A percentile compares a stretch with the other conserved stretches of the same genome.
phyloP scores from a whole-genome alignment of 1,140 invertebrate species.

The Caenorhabditis remanei region DNA sequence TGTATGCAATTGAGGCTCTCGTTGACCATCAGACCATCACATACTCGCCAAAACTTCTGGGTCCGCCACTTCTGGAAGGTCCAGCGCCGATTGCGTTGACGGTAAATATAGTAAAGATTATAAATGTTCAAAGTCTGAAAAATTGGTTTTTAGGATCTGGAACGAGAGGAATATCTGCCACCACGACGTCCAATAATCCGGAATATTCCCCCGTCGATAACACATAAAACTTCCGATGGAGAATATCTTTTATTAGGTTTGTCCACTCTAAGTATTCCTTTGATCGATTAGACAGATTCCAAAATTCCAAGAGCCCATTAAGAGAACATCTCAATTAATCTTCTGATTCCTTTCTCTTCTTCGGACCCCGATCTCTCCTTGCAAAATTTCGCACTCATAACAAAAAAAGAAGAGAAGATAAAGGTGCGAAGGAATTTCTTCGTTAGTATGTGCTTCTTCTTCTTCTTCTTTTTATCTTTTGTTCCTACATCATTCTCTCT shows the following conservation, averaged over 20 bases:
- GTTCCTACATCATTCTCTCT: background rate
- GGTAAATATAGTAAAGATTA: background rate
- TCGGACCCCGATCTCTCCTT: background rate
- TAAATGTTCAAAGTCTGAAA: too few species aligned
- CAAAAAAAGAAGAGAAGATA: background rate
- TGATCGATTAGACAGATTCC: too few species aligned
- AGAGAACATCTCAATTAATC: background rate
- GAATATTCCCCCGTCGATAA: constrained; percentile 10
- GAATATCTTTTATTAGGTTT: constrained; percentile 61
- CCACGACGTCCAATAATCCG: constrained; percentile 33
- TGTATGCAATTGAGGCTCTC: constrained; percentile 57
- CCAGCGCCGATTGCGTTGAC: constrained; percentile 58
- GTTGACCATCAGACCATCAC: constrained; percentile 63
- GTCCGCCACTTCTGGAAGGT: constrained; percentile 61
- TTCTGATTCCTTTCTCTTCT: background rate
- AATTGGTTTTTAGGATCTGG: constrained; percentile 29
- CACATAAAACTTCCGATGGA: constrained; percentile 55
- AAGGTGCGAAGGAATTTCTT: background rate
- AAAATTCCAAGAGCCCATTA: background rate
- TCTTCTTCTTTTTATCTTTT: background rate
- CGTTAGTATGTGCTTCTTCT: background rate
- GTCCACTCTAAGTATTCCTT: background rate
- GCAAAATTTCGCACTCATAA: constrained; percentile 24
- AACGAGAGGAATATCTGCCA: constrained; percentile 34
- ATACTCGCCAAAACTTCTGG: constrained; percentile 50